These are phyloP conservation scores for Ursus arctos DNA, from an alignment of 2,113 vertebrate species.

Conservation along the genomic window DNA sequence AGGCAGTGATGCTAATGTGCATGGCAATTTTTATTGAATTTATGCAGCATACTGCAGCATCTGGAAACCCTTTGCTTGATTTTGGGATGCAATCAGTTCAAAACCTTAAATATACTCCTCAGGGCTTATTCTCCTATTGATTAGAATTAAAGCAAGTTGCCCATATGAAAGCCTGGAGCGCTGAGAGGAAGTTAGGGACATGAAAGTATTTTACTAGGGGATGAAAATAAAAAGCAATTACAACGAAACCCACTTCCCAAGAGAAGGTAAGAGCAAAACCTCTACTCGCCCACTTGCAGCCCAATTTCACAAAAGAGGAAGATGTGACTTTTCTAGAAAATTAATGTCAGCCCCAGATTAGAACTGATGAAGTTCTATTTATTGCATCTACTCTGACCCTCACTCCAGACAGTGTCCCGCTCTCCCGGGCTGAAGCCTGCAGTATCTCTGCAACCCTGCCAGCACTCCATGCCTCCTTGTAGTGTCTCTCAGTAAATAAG, in stretches of 20 bases:
- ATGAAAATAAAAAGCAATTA: constrained; percentile 70
- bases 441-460: neutral
- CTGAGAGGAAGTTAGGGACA: constrained; percentile 48
- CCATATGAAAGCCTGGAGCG: constrained; percentile 59
- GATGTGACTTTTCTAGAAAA: constrained; percentile 57
- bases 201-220: neutral
- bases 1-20: constrained; percentile 82
- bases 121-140: constrained; percentile 68
- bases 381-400: neutral
- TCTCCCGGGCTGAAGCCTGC: neutral
- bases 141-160: constrained; percentile 76
- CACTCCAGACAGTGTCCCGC: neutral
- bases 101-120: constrained; percentile 83
- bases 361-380: constrained; percentile 10
- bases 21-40: constrained; percentile 77
- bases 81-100: constrained; percentile 80
- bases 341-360: constrained; percentile 34
- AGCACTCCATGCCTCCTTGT: neutral
- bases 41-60: constrained; percentile 76
- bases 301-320: constrained; percentile 49
- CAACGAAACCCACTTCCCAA: neutral
- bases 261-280: neutral
- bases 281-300: neutral
- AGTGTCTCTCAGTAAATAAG: constrained; percentile 20
- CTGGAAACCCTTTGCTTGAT: constrained; percentile 82